These are phyloP conservation scores for Apodemus agrarius DNA, from an alignment of 2,797 vertebrate species.

Conservation along the genomic window DNA sequence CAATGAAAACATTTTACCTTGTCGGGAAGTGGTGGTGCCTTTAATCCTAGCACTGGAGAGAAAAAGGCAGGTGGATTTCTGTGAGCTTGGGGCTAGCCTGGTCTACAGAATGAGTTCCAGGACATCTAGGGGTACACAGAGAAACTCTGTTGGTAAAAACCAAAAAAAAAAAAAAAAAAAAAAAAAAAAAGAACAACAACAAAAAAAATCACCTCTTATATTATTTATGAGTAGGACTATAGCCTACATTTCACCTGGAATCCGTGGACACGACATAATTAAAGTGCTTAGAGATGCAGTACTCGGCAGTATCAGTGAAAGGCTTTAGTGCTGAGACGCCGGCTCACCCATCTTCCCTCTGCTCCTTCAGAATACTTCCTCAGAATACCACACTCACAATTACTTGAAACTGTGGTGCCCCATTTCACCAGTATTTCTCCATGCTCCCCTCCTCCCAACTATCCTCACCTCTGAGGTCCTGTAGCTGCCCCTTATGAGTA, in stretches of 20 bases:
- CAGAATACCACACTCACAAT: neutral
- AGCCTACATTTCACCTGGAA: neutral
- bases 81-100: neutral
- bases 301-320: conserved; percentile 38
- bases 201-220: neutral
- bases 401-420: neutral
- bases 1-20: conserved; percentile 35
- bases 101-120: neutral
- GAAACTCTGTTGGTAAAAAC: neutral
- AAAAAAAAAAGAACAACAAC: neutral
- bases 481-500: neutral
- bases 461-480: neutral
- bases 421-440: neutral
- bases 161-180: neutral
- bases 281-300: conserved; percentile 47
- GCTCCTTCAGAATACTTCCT: conserved; percentile 49
- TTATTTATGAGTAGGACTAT: conserved; percentile 31
- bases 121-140: neutral
- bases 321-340: conserved; percentile 48
- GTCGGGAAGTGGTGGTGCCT: neutral
- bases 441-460: neutral
- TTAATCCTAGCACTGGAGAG: neutral
- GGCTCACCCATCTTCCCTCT: neutral
- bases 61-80: neutral
- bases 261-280: neutral